Evolutionary conservation across 2,888 invertebrate genomes (phyloP), one percentile per base, ranked within the genome.

Genomic region (Autographa pulchrina): DNA sequence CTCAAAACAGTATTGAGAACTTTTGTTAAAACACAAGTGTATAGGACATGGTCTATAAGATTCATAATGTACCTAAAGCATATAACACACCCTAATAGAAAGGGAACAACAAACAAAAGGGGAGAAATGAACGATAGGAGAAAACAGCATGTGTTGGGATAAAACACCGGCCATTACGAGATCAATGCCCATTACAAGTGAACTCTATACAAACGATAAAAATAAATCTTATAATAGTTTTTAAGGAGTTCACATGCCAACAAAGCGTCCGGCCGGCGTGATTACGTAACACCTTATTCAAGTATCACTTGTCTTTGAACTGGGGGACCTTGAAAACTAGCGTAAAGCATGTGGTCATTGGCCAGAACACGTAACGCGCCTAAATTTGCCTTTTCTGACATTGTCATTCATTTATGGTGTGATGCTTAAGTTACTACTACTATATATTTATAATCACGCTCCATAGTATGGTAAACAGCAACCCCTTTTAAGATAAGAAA

Each of bases 211-310:
- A 14, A 20, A 25, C 54, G 54, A 56, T 56, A 56, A 25, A 56
- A 56, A 56, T 48, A 54, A 52, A 70, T 66, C 72, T 63, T 71
- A 64, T 64, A 9, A 58, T 63, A 8, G 43, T 70, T 76, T 75
- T 61, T 65, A 64, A 72, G 48, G 60, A 58, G 54, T 78, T 65
- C 65, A 67, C 81, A 60, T 66, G 35, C 38, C 63, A 63, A 68
- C 60, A 68, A 70, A 43, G 52, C 58, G 56, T 58, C 61, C 41
- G 38, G 48, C 38, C 65, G 52, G 13, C 25, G 52, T n/a, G 78
- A 8, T 81, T 77, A 81, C 77, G 82, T 63, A 82, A 78, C 54
- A 56, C 54, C 74, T 81, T 77, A 77, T 63, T 65, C 82, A 78
- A 78, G 74, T 76, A 66, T 56, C 63, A 60, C 73, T 25, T 25